Base-by-base conservation (phyloP, 2,797 vertebrate species). In the Crenuchus spilurus region DNA sequence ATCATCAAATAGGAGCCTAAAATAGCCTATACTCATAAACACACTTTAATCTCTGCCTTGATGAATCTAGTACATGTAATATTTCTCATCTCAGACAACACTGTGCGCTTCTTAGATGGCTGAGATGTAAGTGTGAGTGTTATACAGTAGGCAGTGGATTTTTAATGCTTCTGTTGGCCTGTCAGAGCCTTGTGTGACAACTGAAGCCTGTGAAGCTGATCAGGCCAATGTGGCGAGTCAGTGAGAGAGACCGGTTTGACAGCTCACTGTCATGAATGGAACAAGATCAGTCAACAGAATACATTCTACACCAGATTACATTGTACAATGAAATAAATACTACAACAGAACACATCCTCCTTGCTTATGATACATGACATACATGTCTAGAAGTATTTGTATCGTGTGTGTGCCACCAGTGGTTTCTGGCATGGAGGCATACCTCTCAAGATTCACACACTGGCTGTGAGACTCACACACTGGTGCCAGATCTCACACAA, bases 191-290 rank as follows among this genome's bases (percentile, higher is more conserved):
- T 51, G 14, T 2, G 39, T 60, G 70, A 74, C 76, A 76, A 66
- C 74, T 16, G 55, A 30, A 28, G 51, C 52, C 41, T 37, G 54
- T 77, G 63, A 71, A 70, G 54, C 61, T 2, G 48, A 52, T 74
- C 65, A 65, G 58, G 61, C 67, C 51, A 30, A 71, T 49, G 62
- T 26, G 41, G 31, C 42, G 31, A 71, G 66, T 74, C 74, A 69
- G 18, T 46, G 58, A 76, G 70, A 57, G 37, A 57, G 66, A 35
- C 44, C 58, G 41, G 22, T 51, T 57, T 70, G 75, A 73, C 74
- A 79, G 22, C 62, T 74, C 22, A 1, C 70, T 74, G 58, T 76
- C 52, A 69, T 33, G 26, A 73, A 51, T 49, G 64, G 46, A 79
- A 24, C 52, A 73, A 58, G 58, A 60, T 74, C 58, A 70, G 71